Evolutionary conservation across 2,113 vertebrate species (phyloP), one percentile per base, ranked within the genome.

Genomic region (Oreochromis spilurus): DNA sequence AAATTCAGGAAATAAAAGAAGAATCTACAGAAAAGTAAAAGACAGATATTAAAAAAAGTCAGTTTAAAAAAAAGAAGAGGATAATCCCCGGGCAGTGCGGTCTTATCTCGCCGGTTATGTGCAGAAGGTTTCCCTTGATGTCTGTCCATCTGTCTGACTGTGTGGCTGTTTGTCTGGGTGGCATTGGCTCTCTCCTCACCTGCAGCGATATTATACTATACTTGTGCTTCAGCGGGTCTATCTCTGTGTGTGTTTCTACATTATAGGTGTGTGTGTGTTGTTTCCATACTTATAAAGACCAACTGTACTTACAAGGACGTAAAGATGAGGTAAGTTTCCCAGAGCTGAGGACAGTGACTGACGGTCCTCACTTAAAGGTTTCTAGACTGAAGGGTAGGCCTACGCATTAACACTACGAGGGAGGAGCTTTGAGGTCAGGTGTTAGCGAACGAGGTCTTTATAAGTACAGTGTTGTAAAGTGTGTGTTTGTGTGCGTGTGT

Each of bases 1-100:
- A 96, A 95, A 96, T 96, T 94, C 96, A 96, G 95, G 94, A 97
- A 62, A 62, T 87, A 26, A 4, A 58, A 91, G n/a, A 70, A 45
- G 2, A 45, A 72, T 65, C 81, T 34, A 53, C 83, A 86, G 17
- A 53, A 43, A 96, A 79, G 81, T 83, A 88, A 93, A 91, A 13
- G 45, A 84, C 48, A 82, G 19, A 81, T 82, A 81, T 52, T 58
- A 96, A 96, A 96, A 96, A 96, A 96, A 96, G 95, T 94, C 95
- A 3, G 48, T 79, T 92, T 87, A 84, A 70, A 96, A 97, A 7
- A 21, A 21, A 70, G 40, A 87, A 75, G 95, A 96, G 91, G 95
- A 75, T 72, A 89, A 84, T 93, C 90, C 72, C 91, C 84, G 87
- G 94, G 93, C 93, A 94, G 92, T 91, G 93, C 88, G 89, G 83